Base-by-base conservation (phyloP, 2,797 vertebrate genomes). In the Urocyon cinereoargenteus region DNA sequence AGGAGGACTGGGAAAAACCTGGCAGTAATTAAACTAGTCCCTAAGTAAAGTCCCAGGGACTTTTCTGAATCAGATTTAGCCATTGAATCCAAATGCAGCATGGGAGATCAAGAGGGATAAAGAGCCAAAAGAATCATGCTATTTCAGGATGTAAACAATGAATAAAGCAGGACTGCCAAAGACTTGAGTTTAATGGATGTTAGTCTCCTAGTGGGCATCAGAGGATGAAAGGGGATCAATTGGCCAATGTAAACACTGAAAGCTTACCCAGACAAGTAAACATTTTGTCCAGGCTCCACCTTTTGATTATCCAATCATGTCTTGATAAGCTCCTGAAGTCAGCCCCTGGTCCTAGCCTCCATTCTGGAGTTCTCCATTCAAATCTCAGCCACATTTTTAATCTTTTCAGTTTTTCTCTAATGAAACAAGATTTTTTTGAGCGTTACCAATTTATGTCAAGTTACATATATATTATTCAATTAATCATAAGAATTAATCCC, bases 21-120 rank as follows among this genome's bases (percentile, higher is more conserved):
- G 81, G 81, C 91, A 91, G 61, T 92, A 86, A 93, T 93, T 78
- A 92, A 95, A 77, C 40, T 34, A 68, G 16, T 97, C 64, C 66
- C 62, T 96, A 77, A 66, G 83, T 95, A 82, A 97, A 96, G 94
- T 93, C 84, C 86, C 96, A 36, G 77, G 91, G 92, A 79, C 75
- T 93, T 96, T 97, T 97, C 75, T 87, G 91, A 90, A 86, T 40
- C 72, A 97, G 64, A 91, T 93, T 57, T 73, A 85, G 45, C 49
- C 53, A 31, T 5, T 72, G 82, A 64, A 66, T 75, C 57, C 94
- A 93, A 88, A 96, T 45, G 78, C n/a, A 89, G 34, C 31, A 59
- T 82, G 53, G 81, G 57, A 97, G 87, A 97, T 68, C 59, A 79
- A 93, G 61, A 97, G 45, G 49, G 84, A 94, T 86, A 90, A 96